Evolutionary conservation across 2,113 vertebrate genomes (phyloP).

Genomic region (Rhombomys opimus): DNA sequence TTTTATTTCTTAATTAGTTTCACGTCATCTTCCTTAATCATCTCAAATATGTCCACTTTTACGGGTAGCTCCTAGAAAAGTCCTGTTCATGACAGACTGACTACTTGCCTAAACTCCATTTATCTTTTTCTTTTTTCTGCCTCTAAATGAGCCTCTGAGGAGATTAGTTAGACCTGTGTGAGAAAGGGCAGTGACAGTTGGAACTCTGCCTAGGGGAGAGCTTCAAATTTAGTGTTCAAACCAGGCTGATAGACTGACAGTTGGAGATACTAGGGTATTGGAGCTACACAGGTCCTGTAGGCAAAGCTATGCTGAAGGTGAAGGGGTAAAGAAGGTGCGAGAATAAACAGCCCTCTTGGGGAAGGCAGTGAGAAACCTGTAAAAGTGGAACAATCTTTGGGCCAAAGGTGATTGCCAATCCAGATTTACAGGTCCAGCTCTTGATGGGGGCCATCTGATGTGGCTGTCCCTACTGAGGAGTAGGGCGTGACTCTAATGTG

Average conservation of each 20-base stretch:
- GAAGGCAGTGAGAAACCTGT: background rate
- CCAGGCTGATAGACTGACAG: background rate
- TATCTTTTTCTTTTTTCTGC: background rate
- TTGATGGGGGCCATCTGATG: fast-evolving
- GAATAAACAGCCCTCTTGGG: background rate
- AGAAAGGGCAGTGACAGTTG: background rate
- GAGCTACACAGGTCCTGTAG: fast-evolving
- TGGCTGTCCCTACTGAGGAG: background rate
- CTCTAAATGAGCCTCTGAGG: background rate
- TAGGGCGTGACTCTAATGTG: background rate
- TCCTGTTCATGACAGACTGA: background rate
- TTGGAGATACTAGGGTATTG: background rate
- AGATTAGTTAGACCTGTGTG: background rate
- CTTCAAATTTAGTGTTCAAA: background rate
- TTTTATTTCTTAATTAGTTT: constrained; percentile 48
- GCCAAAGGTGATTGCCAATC: background rate
- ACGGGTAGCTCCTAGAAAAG: background rate
- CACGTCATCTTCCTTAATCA: background rate
- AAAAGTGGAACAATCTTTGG: background rate
- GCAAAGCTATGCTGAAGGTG: background rate
- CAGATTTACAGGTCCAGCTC: background rate
- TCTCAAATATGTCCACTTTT: background rate
- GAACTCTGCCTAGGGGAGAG: background rate
- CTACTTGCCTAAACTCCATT: background rate
- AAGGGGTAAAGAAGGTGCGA: background rate